These are phyloP conservation scores for Pygoscelis adeliae DNA, from an alignment of 2,113 vertebrate genomes.

Conservation along the genomic window DNA sequence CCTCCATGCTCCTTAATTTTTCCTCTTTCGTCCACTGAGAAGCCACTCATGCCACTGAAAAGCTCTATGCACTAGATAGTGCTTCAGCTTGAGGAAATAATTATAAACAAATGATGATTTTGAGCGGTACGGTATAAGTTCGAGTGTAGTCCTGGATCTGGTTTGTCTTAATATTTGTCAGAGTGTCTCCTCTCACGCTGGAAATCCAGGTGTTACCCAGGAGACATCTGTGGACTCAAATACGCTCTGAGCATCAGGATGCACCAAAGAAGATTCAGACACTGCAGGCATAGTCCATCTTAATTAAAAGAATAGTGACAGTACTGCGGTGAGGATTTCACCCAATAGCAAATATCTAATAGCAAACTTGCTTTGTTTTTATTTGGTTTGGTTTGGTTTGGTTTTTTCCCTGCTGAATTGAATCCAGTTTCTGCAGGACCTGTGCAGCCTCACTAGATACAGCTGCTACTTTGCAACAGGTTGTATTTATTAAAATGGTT, in stretches of 20 bases:
- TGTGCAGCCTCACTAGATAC: neutral
- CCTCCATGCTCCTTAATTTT: neutral
- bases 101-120: neutral
- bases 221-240: neutral
- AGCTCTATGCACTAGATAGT: neutral
- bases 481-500: neutral
- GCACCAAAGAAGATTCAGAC: neutral
- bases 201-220: neutral
- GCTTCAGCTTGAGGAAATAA: neutral
- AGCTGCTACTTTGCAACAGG: neutral
- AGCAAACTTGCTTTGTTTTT: neutral
- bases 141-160: neutral
- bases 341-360: neutral
- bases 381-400: neutral
- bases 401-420: neutral
- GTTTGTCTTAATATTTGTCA: neutral
- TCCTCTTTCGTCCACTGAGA: neutral
- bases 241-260: rapidly evolving
- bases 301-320: neutral
- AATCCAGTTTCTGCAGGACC: neutral
- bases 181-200: neutral
- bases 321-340: neutral
- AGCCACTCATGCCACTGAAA: neutral
- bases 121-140: neutral
- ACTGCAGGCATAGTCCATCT: neutral